These are phyloP conservation scores for Falco berigora DNA, from an alignment of 2,797 vertebrate species.

Conservation along the genomic window DNA sequence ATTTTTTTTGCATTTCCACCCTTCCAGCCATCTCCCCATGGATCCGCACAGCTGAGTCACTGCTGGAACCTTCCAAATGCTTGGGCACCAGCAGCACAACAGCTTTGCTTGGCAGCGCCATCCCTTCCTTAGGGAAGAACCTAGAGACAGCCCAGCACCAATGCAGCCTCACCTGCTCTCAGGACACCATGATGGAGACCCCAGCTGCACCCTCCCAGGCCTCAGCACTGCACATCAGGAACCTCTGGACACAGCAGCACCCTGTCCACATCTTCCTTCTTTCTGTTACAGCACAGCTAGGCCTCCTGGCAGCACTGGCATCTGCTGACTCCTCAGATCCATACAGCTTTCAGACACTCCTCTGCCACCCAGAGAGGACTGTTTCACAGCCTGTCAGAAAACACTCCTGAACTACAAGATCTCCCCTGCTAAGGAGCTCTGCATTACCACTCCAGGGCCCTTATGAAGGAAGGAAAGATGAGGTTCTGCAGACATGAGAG, in stretches of 20 bases:
- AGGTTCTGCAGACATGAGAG: not conserved
- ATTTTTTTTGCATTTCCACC: conserved; percentile 60
- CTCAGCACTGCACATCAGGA: not conserved
- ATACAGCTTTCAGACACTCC: not conserved
- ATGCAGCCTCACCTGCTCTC: not conserved
- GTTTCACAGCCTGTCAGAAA: not conserved
- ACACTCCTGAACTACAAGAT: not conserved
- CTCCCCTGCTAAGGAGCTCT: not conserved
- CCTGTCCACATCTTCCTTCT: not conserved
- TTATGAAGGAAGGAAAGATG: fast-evolving
- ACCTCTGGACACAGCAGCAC: fast-evolving
- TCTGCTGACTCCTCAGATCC: not conserved
- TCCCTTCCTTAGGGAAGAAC: not conserved
- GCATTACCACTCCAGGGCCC: not conserved
- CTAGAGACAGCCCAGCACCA: not conserved
- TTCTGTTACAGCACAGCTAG: fast-evolving
- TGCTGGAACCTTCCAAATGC: conserved; percentile 57
- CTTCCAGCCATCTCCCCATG: conserved; percentile 61
- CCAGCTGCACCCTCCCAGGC: not conserved
- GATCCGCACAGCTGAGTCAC: conserved; percentile 72
- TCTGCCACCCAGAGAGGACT: not conserved
- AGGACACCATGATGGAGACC: not conserved
- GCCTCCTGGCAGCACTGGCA: not conserved
- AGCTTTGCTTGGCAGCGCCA: not conserved
- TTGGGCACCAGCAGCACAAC: not conserved